Evolutionary conservation across 2,888 invertebrate genomes (phyloP).

Genomic region (Vandiemenella viatica): DNA sequence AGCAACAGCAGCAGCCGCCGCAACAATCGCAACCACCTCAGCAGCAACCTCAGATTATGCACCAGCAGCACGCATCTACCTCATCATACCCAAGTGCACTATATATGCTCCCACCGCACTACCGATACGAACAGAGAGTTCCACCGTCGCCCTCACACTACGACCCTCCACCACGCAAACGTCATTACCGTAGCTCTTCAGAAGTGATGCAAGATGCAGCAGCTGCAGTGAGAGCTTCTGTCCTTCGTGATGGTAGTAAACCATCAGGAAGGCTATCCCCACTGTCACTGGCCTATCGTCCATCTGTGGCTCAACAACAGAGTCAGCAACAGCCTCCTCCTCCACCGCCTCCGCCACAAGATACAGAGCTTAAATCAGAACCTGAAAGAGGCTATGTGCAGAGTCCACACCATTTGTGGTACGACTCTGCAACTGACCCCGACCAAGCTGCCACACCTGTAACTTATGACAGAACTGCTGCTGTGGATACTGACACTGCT

Average conservation of each 20-base stretch:
- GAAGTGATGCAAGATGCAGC: constrained; percentile 20
- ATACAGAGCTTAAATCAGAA: constrained; percentile 33
- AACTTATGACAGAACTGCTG: constrained; percentile 31
- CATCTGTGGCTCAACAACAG: constrained; percentile 23
- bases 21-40: constrained; percentile 1
- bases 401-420: constrained; percentile 8
- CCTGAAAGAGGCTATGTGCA: constrained; percentile 3
- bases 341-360: neutral
- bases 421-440: constrained; percentile 9
- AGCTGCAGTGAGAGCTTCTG: constrained; percentile 44
- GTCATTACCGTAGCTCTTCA: constrained; percentile 36
- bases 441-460: constrained; percentile 20
- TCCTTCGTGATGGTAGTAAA: constrained; percentile 35
- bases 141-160: constrained; percentile 22
- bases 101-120: constrained; percentile 31
- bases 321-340: neutral
- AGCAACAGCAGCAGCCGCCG: constrained; percentile 1
- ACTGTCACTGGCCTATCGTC: constrained; percentile 31
- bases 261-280: constrained; percentile 20
- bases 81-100: constrained; percentile 33
- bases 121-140: constrained; percentile 29
- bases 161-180: constrained; percentile 31
- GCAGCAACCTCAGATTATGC: constrained; percentile 9
- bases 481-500: constrained; percentile 20
- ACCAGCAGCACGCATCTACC: constrained; percentile 19